These are phyloP conservation scores for Pseudochaenichthys georgianus DNA, from an alignment of 2,797 vertebrate species.

Conservation along the genomic window DNA sequence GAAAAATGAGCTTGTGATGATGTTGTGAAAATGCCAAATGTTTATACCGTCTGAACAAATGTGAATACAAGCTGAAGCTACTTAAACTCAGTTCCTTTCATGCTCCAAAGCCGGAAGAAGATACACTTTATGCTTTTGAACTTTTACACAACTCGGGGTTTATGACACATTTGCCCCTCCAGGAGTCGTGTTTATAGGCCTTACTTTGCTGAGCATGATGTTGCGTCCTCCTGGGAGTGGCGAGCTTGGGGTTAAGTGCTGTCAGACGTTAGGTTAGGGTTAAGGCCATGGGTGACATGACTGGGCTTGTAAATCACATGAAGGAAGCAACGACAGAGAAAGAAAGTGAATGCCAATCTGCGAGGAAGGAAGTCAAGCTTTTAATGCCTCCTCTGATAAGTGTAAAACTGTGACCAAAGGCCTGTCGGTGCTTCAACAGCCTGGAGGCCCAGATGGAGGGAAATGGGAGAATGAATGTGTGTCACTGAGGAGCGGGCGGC, in stretches of 20 bases:
- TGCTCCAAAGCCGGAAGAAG: conserved; percentile 23
- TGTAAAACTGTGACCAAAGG: conserved; percentile 67
- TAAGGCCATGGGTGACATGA: conserved; percentile 55
- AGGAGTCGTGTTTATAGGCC: conserved; percentile 51
- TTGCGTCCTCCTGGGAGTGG: conserved; percentile 47
- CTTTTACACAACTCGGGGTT: conserved; percentile 35
- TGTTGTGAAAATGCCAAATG: conserved; percentile 50
- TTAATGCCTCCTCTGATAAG: conserved; percentile 66
- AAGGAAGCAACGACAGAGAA: conserved; percentile 53
- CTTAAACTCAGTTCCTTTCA: conserved; percentile 20
- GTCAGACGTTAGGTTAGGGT: conserved; percentile 69
- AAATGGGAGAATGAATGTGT: conserved; percentile 31
- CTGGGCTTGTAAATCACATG: conserved; percentile 68
- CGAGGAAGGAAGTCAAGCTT: conserved; percentile 57
- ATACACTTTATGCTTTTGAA: conserved; percentile 30
- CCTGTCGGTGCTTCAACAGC: conserved; percentile 35
- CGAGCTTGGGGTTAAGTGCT: conserved; percentile 65
- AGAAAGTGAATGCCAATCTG: conserved; percentile 59
- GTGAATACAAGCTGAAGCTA: conserved; percentile 34
- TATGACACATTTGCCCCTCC: conserved; percentile 45
- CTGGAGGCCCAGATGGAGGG: conserved; percentile 42
- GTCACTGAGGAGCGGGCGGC: conserved; percentile 45
- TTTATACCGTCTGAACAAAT: conserved; percentile 52
- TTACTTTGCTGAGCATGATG: conserved; percentile 47
- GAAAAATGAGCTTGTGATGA: conserved; percentile 49